A percentile compares a stretch with the other conserved stretches of the same genome.
Evolutionary conservation across 2,888 invertebrate species (phyloP).

Genomic region (Pseudococcus longispinus): DNA sequence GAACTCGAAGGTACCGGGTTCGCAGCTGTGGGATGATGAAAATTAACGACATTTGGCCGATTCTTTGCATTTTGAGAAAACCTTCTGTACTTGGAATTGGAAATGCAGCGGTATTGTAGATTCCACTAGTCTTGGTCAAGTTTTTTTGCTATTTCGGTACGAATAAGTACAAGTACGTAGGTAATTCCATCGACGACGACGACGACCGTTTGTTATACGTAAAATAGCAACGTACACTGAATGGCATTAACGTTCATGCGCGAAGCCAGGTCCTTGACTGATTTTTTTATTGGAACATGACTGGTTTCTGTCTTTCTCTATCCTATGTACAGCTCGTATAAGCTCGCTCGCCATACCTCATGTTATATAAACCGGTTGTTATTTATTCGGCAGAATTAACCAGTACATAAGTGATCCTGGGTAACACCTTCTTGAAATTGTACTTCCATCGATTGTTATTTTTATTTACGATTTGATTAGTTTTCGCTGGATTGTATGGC

Average conservation of each 20-base stretch:
- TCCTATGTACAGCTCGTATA: not conserved
- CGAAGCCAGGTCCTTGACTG: constrained; percentile 45
- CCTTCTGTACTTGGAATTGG: no score
- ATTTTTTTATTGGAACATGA: constrained; percentile 35
- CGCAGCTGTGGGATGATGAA: not conserved
- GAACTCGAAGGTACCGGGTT: no score
- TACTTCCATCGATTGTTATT: constrained; percentile 4
- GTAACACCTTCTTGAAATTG: not conserved
- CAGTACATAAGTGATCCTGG: not conserved
- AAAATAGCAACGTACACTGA: not conserved
- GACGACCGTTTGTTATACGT: not conserved
- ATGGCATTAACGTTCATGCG: not conserved
- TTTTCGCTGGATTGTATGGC: not conserved
- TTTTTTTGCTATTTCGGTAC: not conserved
- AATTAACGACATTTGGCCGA: not conserved
- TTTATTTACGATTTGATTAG: not conserved
- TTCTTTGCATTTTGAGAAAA: no score
- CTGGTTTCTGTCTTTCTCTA: constrained; percentile 2
- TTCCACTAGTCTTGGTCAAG: not conserved
- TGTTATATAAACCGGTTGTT: constrained; percentile 46
- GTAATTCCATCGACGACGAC: not conserved
- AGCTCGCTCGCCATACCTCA: not conserved
- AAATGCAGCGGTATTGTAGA: no score
- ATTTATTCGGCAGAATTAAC: constrained; percentile 47
- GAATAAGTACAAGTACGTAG: no score